These are phyloP conservation scores for Oostethus manadensis DNA, from an alignment of 2,113 vertebrate genomes.

Conservation along the genomic window DNA sequence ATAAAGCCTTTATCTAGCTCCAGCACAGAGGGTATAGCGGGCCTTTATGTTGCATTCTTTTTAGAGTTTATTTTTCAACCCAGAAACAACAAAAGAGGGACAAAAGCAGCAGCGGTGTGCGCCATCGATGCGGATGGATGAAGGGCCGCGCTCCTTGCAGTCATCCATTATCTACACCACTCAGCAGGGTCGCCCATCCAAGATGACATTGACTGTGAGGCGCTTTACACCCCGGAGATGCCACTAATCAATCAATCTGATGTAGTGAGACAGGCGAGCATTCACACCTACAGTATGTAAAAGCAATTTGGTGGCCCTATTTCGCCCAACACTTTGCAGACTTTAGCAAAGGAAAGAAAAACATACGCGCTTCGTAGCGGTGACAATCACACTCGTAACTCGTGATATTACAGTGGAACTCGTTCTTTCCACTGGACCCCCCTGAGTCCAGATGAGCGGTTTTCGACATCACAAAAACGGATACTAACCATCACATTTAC, in stretches of 20 bases:
- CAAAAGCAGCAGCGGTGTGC: not conserved
- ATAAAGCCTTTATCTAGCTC: slow-evolving; percentile 4
- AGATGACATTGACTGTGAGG: not conserved
- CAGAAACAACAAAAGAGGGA: not conserved
- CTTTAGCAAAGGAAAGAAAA: too few relatives aligned
- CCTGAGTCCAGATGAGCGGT: too few relatives aligned
- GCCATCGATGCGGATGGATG: slow-evolving; percentile 1
- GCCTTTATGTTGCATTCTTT: not conserved
- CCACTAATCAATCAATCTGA: slow-evolving; percentile 1
- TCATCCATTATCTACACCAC: not conserved
- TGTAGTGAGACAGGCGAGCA: not conserved
- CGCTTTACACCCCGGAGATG: not conserved
- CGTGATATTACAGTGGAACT: too few relatives aligned
- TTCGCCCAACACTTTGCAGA: not conserved
- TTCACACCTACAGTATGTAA: not conserved
- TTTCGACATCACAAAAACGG: too few relatives aligned
- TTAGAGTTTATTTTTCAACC: not conserved
- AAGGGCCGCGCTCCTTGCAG: not conserved
- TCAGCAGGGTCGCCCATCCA: not conserved
- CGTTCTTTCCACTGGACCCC: too few relatives aligned
- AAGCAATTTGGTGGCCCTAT: not conserved
- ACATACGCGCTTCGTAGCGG: not conserved
- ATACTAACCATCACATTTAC: too few relatives aligned
- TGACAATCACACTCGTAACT: too few relatives aligned
- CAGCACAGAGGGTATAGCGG: not conserved